phyloP scores from a whole-genome alignment of 2,113 vertebrate genomes.

The Okapia johnstoni region DNA sequence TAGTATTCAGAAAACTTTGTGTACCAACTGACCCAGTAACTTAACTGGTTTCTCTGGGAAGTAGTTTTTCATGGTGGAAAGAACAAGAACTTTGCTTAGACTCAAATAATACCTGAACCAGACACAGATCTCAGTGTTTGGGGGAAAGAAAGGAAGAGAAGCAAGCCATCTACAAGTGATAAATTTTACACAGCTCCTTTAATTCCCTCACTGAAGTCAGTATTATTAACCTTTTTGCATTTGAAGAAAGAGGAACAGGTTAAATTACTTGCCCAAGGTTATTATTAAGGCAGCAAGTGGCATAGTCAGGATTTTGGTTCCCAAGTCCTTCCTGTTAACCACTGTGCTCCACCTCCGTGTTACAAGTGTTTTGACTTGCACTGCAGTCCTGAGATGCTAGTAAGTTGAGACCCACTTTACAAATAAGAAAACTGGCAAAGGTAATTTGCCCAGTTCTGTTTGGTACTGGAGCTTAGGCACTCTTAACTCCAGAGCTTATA shows the following conservation, averaged over 20 bases:
- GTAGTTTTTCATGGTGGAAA: not conserved
- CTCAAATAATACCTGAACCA: not conserved
- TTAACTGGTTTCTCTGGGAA: not conserved
- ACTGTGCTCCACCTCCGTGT: not conserved
- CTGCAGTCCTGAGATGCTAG: too few species aligned
- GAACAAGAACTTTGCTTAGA: not conserved
- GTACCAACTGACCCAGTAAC: not conserved
- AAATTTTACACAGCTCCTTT: not conserved
- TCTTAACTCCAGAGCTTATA: not conserved
- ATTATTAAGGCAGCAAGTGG: not conserved
- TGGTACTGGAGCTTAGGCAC: not conserved
- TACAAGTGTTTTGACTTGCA: not conserved
- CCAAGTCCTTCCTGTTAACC: not conserved
- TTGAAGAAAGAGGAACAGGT: not conserved
- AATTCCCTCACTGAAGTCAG: not conserved
- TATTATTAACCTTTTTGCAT: not conserved
- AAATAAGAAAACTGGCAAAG: not conserved
- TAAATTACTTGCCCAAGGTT: not conserved
- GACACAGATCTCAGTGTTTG: not conserved
- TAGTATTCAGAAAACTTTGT: not conserved
- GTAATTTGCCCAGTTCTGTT: not conserved
- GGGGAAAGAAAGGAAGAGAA: not conserved
- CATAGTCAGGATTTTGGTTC: not conserved
- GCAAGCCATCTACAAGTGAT: not conserved
- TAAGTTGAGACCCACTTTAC: not conserved